Conservation (phyloP, 2,113 vertebrate species). For the Bettongia penicillata region DNA sequence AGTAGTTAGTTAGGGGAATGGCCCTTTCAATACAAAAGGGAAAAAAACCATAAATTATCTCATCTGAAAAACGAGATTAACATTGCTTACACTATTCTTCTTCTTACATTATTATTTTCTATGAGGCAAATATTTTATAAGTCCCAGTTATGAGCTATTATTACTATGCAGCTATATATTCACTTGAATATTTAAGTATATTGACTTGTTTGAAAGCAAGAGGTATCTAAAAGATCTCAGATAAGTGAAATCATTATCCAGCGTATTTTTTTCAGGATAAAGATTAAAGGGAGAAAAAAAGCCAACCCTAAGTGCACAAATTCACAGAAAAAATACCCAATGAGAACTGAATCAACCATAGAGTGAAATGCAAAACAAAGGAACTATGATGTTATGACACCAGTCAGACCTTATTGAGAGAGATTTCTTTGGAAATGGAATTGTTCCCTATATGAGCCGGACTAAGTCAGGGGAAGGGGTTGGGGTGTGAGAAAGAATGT, state of each 20-base stretch:
- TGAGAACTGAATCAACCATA: background rate
- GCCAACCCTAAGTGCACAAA: background rate
- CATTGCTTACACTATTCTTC: background rate
- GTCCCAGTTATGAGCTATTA: background rate
- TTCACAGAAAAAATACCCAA: background rate
- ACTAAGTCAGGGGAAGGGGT: background rate
- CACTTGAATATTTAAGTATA: background rate
- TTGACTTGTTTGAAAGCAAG: background rate
- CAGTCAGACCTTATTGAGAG: background rate
- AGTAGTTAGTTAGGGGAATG: too few relatives aligned
- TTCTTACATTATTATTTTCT: too few relatives aligned
- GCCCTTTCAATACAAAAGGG: too few relatives aligned
- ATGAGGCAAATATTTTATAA: background rate
- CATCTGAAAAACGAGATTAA: background rate
- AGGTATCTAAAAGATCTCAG: background rate
- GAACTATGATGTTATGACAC: background rate
- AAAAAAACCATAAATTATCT: background rate
- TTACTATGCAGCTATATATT: background rate
- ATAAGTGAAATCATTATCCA: background rate
- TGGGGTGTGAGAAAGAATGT: background rate
- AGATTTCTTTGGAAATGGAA: background rate
- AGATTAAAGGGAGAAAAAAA: constrained; percentile 19
- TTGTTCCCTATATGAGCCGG: background rate
- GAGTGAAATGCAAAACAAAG: background rate
- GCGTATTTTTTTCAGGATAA: background rate